A percentile compares a stretch with the other conserved stretches of the same genome.
These are phyloP conservation scores for Melolontha melolontha DNA, from an alignment of 2,888 invertebrate genomes.

Conservation along the genomic window DNA sequence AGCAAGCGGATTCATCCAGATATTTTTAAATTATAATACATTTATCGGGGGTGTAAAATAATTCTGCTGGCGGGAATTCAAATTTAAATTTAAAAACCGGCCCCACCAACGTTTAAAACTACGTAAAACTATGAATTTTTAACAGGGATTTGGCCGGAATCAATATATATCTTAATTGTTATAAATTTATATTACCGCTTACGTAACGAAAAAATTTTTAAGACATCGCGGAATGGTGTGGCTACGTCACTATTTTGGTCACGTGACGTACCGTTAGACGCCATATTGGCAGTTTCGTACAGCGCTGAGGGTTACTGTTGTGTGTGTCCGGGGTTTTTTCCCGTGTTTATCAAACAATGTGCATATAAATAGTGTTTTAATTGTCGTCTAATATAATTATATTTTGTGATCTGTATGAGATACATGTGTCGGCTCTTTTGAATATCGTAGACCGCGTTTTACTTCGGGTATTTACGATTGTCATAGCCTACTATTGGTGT, in stretches of 20 bases:
- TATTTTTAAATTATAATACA: neutral
- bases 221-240: slow-evolving; percentile 62
- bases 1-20: too few relatives aligned
- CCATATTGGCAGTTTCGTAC: slow-evolving; percentile 71
- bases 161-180: slow-evolving; percentile 49
- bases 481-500: slow-evolving; percentile 64
- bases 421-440: slow-evolving; percentile 54
- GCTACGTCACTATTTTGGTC: slow-evolving; percentile 68
- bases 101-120: neutral
- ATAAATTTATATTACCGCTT: slow-evolving; percentile 56
- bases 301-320: slow-evolving; percentile 67
- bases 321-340: slow-evolving; percentile 52
- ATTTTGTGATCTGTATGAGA: slow-evolving; percentile 30
- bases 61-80: slow-evolving; percentile 47
- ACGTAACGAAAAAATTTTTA: slow-evolving; percentile 64
- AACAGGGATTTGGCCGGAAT: slow-evolving; percentile 17
- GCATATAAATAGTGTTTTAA: slow-evolving; percentile 10
- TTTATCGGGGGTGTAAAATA: neutral
- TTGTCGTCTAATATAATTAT: slow-evolving; percentile 10
- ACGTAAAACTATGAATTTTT: neutral
- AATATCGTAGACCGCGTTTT: slow-evolving; percentile 63
- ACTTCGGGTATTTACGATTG: slow-evolving; percentile 66
- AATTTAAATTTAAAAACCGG: slow-evolving; percentile 42
- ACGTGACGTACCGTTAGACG: slow-evolving; percentile 71
- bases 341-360: slow-evolving; percentile 43